Evolutionary conservation across 2,113 vertebrate species (phyloP).

Genomic region (Hypomesus transpacificus): DNA sequence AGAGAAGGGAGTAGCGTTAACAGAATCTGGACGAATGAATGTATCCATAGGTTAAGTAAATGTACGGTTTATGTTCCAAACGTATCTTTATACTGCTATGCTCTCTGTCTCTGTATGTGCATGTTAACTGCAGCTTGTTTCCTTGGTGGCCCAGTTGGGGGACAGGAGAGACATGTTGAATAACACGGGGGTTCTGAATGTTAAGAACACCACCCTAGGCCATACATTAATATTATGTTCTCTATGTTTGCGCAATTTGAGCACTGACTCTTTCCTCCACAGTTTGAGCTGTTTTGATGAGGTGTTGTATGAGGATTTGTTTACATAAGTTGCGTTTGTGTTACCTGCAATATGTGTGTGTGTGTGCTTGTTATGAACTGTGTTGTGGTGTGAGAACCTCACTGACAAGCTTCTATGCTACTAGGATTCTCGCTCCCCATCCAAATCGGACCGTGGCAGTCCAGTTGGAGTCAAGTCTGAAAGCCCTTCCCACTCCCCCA

Average conservation of each 20-base stretch:
- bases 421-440: constrained; percentile 89
- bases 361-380: constrained; percentile 14
- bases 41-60: constrained; percentile 99
- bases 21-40: constrained; percentile 99
- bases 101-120: constrained; percentile 83
- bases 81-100: constrained; percentile 74
- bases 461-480: constrained; percentile 85
- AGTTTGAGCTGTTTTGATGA: constrained; percentile 51
- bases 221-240: constrained; percentile 19
- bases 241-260: constrained; percentile 28
- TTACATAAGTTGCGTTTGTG: constrained; percentile 18
- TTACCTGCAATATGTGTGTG: constrained; percentile 34
- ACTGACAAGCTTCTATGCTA: constrained; percentile 72
- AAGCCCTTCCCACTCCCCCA: constrained; percentile 87
- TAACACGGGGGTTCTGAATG: constrained; percentile 11
- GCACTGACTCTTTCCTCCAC: constrained; percentile 66
- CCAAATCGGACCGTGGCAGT: constrained; percentile 89
- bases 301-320: constrained; percentile 29
- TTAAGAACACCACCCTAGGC: constrained; percentile 32
- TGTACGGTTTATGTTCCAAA: constrained; percentile 93
- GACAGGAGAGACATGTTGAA: constrained; percentile 63
- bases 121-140: constrained; percentile 83
- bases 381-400: constrained; percentile 4
- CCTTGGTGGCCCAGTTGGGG: constrained; percentile 82
- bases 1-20: constrained; percentile 93